Percentiles rank a stretch among this genome's conserved stretches.
Evolutionary conservation across 2,888 invertebrate genomes (phyloP).

Genomic region (Eupelmus urozonus): DNA sequence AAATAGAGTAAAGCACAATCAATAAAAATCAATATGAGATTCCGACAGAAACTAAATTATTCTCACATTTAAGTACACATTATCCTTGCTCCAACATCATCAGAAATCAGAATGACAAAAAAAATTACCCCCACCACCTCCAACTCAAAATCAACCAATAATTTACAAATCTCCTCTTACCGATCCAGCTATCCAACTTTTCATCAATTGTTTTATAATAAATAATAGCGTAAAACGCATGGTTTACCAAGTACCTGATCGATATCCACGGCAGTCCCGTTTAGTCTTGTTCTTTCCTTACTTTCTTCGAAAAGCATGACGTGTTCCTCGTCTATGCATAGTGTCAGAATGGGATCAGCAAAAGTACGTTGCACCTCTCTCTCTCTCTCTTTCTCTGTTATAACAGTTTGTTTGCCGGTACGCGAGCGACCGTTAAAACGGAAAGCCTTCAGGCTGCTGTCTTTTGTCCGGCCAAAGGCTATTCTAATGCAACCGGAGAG

Average conservation of each 20-base stretch:
- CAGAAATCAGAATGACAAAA: too few species aligned
- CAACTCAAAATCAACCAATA: too few species aligned
- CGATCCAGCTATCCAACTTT: neutral
- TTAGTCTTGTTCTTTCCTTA: constrained; percentile 71
- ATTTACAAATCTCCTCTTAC: too few species aligned
- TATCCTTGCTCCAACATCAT: too few species aligned
- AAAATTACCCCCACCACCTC: too few species aligned
- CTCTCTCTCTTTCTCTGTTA: too few species aligned
- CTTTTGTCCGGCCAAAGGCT: neutral
- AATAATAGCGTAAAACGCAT: constrained; percentile 58
- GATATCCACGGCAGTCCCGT: constrained; percentile 63
- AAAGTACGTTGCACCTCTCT: constrained; percentile 65
- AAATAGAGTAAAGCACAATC: too few species aligned
- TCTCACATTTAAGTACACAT: too few species aligned
- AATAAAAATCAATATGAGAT: too few species aligned
- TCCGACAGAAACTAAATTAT: too few species aligned
- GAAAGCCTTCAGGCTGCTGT: constrained; percentile 8
- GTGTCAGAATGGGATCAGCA: constrained; percentile 70
- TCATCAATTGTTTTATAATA: constrained; percentile 15
- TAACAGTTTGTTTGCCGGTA: constrained; percentile 52
- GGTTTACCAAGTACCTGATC: constrained; percentile 62
- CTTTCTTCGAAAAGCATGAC: constrained; percentile 75
- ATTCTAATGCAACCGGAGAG: constrained; percentile 6
- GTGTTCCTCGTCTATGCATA: constrained; percentile 73
- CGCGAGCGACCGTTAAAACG: constrained; percentile 26